Conservation (phyloP, 2,113 vertebrate species). For the Hoplias malabaricus region DNA sequence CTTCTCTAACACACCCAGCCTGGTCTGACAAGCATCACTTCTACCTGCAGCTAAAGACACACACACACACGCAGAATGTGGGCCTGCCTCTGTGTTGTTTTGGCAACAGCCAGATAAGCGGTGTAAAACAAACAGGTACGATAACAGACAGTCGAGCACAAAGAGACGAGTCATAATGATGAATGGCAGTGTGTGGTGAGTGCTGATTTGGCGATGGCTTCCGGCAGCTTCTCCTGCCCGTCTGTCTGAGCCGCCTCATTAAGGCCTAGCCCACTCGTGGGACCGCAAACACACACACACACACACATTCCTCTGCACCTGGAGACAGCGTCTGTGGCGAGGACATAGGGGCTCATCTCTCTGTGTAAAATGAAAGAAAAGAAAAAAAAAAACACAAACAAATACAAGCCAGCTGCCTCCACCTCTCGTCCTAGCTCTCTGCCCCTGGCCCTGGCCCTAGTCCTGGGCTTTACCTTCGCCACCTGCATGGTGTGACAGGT, state of each 20-base stretch:
- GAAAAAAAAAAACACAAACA: neutral
- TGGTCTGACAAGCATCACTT: conserved; percentile 56
- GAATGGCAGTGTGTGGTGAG: conserved; percentile 20
- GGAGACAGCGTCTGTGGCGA: conserved; percentile 15
- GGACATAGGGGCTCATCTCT: neutral
- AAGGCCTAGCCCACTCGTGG: conserved; percentile 17
- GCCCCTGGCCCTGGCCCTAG: no score
- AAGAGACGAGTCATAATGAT: conserved; percentile 38
- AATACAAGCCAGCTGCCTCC: conserved; percentile 8
- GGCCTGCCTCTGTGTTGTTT: conserved; percentile 50
- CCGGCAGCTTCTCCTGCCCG: conserved; percentile 15
- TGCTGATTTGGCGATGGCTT: conserved; percentile 36
- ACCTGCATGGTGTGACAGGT: neutral
- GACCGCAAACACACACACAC: neutral
- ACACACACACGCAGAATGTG: conserved; percentile 26
- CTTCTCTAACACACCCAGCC: conserved; percentile 47
- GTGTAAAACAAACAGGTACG: conserved; percentile 58
- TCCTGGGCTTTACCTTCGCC: no score
- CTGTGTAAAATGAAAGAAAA: neutral
- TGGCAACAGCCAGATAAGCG: conserved; percentile 61
- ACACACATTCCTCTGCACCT: conserved; percentile 33
- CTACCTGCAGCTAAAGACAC: conserved; percentile 61
- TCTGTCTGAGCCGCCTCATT: conserved; percentile 43
- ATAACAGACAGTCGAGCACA: conserved; percentile 44
- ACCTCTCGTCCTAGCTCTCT: conserved; percentile 3